These are phyloP conservation scores for Dasypogon diadema DNA, from an alignment of 2,888 invertebrate genomes.

Conservation along the genomic window DNA sequence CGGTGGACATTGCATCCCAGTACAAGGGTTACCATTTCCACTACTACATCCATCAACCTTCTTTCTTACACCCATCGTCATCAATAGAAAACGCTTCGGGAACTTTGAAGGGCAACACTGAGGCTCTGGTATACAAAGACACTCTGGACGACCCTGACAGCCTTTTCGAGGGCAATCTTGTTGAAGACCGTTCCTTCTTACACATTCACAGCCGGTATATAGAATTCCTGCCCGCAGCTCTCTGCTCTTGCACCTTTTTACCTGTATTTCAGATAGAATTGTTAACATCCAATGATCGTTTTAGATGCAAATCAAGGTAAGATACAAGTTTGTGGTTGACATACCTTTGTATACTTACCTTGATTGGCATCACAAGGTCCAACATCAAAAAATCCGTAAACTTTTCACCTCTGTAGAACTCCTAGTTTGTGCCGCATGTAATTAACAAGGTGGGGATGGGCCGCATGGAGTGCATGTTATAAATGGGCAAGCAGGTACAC, in stretches of 20 bases:
- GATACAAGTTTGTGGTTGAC: neutral
- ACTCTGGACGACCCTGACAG: constrained; percentile 68
- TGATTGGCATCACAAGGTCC: constrained; percentile 14
- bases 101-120: constrained; percentile 63
- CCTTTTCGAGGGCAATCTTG: constrained; percentile 69
- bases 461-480: constrained; percentile 27
- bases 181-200: constrained; percentile 70
- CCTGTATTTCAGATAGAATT: constrained; percentile 35
- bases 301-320: constrained; percentile 32
- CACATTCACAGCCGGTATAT: constrained; percentile 70
- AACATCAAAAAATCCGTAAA: neutral
- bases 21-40: neutral
- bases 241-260: constrained; percentile 66
- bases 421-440: neutral
- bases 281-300: neutral
- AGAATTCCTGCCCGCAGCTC: constrained; percentile 69
- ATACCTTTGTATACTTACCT: constrained; percentile 32
- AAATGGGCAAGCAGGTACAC: constrained; percentile 18
- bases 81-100: constrained; percentile 26
- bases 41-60: neutral
- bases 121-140: constrained; percentile 66
- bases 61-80: constrained; percentile 50
- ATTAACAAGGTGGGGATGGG: constrained; percentile 24
- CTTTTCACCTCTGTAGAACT: neutral
- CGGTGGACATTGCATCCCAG: neutral